Percentiles rank a stretch among this genome's conserved stretches.
These are phyloP conservation scores for Petroica traversi DNA, from an alignment of 2,113 vertebrate species.

Conservation along the genomic window DNA sequence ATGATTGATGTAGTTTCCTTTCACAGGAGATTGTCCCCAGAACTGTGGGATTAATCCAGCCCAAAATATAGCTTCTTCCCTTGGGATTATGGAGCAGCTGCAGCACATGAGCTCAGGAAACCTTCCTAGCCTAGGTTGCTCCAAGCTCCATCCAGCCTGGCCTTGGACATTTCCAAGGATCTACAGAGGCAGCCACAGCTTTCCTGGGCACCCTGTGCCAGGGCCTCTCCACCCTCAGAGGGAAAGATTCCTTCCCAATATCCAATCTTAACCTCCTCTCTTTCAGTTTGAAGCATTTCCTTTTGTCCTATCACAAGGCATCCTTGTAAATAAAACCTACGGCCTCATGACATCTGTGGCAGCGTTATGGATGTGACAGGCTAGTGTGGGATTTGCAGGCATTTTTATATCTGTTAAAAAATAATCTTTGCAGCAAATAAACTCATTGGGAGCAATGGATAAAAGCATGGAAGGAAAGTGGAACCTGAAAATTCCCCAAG, in stretches of 20 bases:
- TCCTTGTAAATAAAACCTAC: background rate
- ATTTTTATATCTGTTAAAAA: background rate
- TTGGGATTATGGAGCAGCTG: background rate
- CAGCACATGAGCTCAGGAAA: background rate
- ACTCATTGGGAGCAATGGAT: background rate
- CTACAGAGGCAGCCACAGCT: background rate
- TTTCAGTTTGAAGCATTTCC: background rate
- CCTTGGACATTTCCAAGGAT: background rate
- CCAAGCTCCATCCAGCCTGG: rapidly evolving
- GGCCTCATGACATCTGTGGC: background rate
- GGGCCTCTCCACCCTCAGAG: rapidly evolving
- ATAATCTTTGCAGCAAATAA: background rate
- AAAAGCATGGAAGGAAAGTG: background rate
- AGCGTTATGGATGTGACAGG: background rate
- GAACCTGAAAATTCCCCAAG: background rate
- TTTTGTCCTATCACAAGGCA: background rate
- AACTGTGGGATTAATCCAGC: background rate
- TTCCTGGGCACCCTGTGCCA: background rate
- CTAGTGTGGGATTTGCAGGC: background rate
- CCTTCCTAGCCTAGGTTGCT: rapidly evolving
- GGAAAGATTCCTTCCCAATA: rapidly evolving
- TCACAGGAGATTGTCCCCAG: background rate
- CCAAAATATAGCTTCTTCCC: background rate
- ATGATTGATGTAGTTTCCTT: background rate
- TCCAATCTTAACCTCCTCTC: background rate